Evolutionary conservation across 2,113 vertebrate species (phyloP).

Genomic region (Alethe castanea): DNA sequence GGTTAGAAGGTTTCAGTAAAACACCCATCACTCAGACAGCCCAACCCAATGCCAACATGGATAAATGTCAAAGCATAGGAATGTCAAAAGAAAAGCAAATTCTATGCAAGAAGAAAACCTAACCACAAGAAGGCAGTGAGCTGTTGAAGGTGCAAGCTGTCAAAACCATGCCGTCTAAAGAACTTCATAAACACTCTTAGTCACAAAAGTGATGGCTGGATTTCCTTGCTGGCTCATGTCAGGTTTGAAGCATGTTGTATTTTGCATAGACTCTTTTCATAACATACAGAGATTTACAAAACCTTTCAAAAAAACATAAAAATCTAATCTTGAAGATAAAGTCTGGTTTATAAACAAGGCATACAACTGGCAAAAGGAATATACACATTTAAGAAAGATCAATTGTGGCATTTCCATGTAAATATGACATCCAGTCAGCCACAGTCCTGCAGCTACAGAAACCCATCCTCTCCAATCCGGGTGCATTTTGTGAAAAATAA

Average conservation of each 20-base stretch:
- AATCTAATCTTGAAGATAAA: neutral
- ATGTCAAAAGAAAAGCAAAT: neutral
- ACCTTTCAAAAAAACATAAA: neutral
- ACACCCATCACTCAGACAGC: neutral
- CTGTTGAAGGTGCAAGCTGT: neutral
- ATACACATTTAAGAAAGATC: neutral
- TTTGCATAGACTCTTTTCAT: neutral
- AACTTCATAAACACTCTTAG: neutral
- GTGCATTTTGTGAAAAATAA: neutral
- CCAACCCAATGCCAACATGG: neutral
- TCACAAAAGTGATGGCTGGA: neutral
- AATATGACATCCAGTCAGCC: neutral
- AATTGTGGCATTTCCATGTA: neutral
- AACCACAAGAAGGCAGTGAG: fast-evolving
- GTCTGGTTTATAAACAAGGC: neutral
- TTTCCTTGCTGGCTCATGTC: neutral
- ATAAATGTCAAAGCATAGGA: neutral
- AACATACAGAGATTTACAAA: neutral
- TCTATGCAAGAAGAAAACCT: neutral
- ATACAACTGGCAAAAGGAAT: neutral
- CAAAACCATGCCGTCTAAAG: neutral
- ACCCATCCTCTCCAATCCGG: neutral
- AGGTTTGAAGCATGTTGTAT: neutral
- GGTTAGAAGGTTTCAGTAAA: neutral
- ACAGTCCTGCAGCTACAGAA: neutral